Evolutionary conservation across 1,140 invertebrate genomes (phyloP).

Genomic region (Zaprionus vittiger): DNA sequence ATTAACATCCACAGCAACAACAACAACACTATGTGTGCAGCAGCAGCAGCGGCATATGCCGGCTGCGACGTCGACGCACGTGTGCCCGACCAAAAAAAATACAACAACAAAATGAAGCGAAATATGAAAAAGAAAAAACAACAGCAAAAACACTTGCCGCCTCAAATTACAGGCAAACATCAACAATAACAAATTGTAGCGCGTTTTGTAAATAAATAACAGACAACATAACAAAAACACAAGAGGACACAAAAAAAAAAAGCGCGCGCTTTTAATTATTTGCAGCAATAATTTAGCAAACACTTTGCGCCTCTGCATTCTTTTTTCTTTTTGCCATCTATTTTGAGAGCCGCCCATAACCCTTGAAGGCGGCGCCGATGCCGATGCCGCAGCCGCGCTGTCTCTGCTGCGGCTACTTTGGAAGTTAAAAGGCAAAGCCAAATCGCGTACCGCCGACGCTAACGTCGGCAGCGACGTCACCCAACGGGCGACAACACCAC

Average conservation of each 20-base stretch:
- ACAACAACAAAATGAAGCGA: background rate
- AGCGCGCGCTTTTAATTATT: constrained; percentile 46
- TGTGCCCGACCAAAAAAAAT: constrained; percentile 21
- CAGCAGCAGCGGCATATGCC: constrained; percentile 13
- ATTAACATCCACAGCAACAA: background rate
- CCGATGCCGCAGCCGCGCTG: constrained; percentile 6
- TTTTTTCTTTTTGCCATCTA: constrained; percentile 15
- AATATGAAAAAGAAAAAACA: background rate
- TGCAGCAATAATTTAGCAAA: constrained; percentile 18
- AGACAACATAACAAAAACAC: constrained; percentile 9
- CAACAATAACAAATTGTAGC: constrained; percentile 35
- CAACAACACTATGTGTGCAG: constrained; percentile 4
- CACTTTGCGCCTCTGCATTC: constrained; percentile 20
- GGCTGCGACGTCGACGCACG: constrained; percentile 32
- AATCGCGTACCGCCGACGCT: constrained; percentile 40
- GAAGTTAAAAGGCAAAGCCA: constrained; percentile 25
- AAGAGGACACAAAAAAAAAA: constrained; percentile 23
- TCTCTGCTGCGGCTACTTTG: constrained; percentile 17
- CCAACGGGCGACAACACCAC: constrained; percentile 33
- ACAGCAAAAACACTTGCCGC: constrained; percentile 40
- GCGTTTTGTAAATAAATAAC: constrained; percentile 26
- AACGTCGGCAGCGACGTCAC: constrained; percentile 28
- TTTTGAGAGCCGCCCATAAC: constrained; percentile 35
- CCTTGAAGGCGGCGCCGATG: constrained; percentile 28
- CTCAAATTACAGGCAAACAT: constrained; percentile 48